A percentile compares a stretch with the other conserved stretches of the same genome.
Conservation (phyloP, 2,797 vertebrate species). For the Cyclura pinguis region DNA sequence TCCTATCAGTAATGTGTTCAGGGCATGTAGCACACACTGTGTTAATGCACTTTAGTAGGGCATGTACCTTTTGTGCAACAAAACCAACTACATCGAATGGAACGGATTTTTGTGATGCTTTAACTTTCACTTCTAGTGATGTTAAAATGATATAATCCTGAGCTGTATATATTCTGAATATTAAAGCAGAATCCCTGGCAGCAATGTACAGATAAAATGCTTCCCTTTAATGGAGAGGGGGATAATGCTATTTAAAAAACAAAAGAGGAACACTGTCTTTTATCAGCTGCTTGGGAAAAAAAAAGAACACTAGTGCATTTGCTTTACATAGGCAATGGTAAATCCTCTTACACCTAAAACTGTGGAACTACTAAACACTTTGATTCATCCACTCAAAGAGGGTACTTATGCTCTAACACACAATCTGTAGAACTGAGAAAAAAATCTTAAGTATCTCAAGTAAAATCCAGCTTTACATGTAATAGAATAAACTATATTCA, state of each 20-base stretch:
- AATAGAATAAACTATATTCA: constrained; percentile 51
- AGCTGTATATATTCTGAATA: constrained; percentile 34
- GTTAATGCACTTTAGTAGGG: background rate
- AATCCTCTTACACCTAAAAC: constrained; percentile 66
- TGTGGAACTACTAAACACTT: constrained; percentile 52
- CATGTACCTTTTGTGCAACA: background rate
- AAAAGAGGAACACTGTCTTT: constrained; percentile 58
- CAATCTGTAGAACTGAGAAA: constrained; percentile 48
- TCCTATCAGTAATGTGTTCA: constrained; percentile 25
- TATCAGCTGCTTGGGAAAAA: background rate
- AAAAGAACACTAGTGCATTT: constrained; percentile 46
- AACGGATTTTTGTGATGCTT: constrained; percentile 20
- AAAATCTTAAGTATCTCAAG: constrained; percentile 58
- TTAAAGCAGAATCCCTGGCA: constrained; percentile 3
- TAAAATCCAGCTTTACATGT: constrained; percentile 44
- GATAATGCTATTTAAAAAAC: constrained; percentile 57
- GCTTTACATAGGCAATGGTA: constrained; percentile 56
- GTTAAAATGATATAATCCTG: constrained; percentile 44
- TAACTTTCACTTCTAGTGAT: constrained; percentile 23
- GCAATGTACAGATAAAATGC: constrained; percentile 46
- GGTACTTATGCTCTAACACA: constrained; percentile 41
- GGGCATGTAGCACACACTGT: constrained; percentile 10
- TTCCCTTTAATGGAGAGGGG: constrained; percentile 22
- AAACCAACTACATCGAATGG: constrained; percentile 19
- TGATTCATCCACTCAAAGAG: constrained; percentile 58